phyloP scores from a whole-genome alignment of 2,888 invertebrate species.

The Corbicula japonica region DNA sequence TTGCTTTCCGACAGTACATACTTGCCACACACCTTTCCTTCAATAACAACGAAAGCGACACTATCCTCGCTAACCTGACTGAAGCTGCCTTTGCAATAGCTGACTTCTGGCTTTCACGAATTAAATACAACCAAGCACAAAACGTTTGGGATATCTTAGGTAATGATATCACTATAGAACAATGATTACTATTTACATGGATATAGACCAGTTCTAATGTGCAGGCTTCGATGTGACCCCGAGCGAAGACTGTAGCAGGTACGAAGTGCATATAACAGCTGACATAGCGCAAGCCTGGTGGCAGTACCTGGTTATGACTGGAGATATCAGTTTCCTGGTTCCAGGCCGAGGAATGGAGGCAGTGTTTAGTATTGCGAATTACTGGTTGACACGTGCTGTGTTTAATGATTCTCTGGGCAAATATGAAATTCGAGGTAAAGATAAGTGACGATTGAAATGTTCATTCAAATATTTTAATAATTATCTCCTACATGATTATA shows the following conservation, averaged over 20 bases:
- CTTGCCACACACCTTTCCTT: slow-evolving; percentile 81
- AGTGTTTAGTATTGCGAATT: slow-evolving; percentile 81
- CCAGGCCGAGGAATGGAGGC: slow-evolving; percentile 76
- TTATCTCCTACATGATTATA: no score
- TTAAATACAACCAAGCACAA: slow-evolving; percentile 64
- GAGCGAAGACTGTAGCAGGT: slow-evolving; percentile 27
- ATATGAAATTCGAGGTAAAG: slow-evolving; percentile 83
- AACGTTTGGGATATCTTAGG: slow-evolving; percentile 81
- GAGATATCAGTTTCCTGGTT: slow-evolving; percentile 78
- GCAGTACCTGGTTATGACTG: slow-evolving; percentile 83
- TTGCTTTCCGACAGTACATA: slow-evolving; percentile 82
- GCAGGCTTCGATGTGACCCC: slow-evolving; percentile 57
- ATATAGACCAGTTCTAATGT: not conserved
- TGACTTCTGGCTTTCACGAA: slow-evolving; percentile 79
- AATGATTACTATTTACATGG: not conserved
- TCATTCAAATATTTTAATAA: no score
- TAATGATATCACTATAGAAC: slow-evolving; percentile 37
- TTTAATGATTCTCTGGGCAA: slow-evolving; percentile 66
- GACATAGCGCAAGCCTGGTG: slow-evolving; percentile 82
- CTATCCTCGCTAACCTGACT: slow-evolving; percentile 65
- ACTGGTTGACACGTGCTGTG: slow-evolving; percentile 77
- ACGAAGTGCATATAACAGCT: slow-evolving; percentile 80
- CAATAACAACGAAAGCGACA: slow-evolving; percentile 70
- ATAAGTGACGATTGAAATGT: no score
- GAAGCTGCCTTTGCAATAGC: slow-evolving; percentile 82